Base-by-base conservation (phyloP, 2,113 vertebrate species). In the Eurystomus gularis region DNA sequence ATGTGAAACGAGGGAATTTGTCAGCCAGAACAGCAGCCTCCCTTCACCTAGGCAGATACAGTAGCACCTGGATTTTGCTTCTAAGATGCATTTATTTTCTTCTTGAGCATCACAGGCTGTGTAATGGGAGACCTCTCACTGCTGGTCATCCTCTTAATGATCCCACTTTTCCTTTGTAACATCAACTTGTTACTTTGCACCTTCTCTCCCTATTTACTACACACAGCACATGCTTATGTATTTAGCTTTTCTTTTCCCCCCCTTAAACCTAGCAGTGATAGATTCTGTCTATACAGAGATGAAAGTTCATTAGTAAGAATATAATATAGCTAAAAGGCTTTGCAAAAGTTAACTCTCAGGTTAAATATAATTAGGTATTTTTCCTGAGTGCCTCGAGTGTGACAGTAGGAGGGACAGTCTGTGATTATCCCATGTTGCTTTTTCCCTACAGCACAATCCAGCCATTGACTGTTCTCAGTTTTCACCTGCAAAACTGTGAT, bases 31-130 rank as follows among this genome's bases (percentile, higher is more conserved):
- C 4, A 1, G 55, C 42, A 70, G 55, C 86, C 20, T 66, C 12
- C 2, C 44, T 37, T 58, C 4, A 6, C 44, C 0, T 0, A 57
- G 79, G 31, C 76, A 72, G 23, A 1, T 0, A 1, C 21, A 12
- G 79, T 11, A 72, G 64, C 55, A 33, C 58, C 42, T 65, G 35
- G 13, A 4, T 29, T 31, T 68, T 25, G 13, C 42, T 65, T 76
- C 44, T 28, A 29, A 51, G 77, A 33, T 51, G 17, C 14, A 4
- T 68, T 90, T 70, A 54, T 40, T 20, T 31, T 42, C 65, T 69
- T 40, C 78, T 13, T 11, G 39, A 65, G 82, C 48, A 13, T 48
- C 31, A 24, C 25, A 24, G 64, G 46, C 72, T 62, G 37, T 33
- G 51, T 33, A 60, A 70, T 13, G 75, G 80, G 44, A 64, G 61